phyloP scores from a whole-genome alignment of 1,140 invertebrate genomes.

The Euschistus heros region DNA sequence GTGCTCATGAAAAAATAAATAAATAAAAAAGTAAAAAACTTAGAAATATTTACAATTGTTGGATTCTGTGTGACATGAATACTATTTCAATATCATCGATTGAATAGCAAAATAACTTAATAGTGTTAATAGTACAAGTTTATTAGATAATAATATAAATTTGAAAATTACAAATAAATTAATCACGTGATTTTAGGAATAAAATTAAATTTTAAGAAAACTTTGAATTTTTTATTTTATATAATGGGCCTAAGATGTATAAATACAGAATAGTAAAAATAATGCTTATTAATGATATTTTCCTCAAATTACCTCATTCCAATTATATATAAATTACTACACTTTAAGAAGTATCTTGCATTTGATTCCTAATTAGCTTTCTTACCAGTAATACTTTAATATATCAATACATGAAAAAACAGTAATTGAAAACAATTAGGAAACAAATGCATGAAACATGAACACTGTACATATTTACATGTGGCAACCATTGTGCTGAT shows the following conservation, averaged over 20 bases:
- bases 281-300: conserved; percentile 17
- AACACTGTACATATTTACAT: conserved; percentile 27
- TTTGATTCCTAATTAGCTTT: conserved; percentile 6
- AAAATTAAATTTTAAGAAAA: neutral
- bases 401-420: conserved; percentile 11
- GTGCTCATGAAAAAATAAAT: neutral
- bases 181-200: too few species aligned
- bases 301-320: conserved; percentile 18
- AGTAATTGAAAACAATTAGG: neutral
- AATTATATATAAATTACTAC: conserved; percentile 17
- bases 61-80: conserved; percentile 21
- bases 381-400: neutral
- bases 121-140: too few species aligned
- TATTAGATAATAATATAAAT: too few species aligned
- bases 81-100: neutral
- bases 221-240: neutral
- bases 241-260: conserved; percentile 4
- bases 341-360: conserved; percentile 6
- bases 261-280: conserved; percentile 13
- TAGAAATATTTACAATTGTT: conserved; percentile 2
- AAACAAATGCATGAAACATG: conserved; percentile 21
- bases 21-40: neutral
- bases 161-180: too few species aligned
- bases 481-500: conserved; percentile 25
- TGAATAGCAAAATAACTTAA: too few species aligned